A percentile compares a stretch with the other conserved stretches of the same genome.
phyloP scores from a whole-genome alignment of 2,888 invertebrate genomes.

The Eulithis testata region DNA sequence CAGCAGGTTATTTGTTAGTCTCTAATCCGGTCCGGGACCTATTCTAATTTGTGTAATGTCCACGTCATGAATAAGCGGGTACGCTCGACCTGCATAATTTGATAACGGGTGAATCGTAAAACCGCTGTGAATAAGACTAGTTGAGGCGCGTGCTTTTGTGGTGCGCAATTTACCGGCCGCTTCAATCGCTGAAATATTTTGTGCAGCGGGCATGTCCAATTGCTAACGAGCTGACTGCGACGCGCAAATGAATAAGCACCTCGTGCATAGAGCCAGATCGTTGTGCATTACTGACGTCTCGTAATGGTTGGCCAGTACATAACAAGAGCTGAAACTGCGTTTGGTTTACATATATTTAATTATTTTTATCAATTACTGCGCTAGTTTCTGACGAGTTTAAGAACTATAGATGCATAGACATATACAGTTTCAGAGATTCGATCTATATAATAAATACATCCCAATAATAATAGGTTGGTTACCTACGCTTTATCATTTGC shows the following conservation, averaged over 20 bases:
- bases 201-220: constrained; percentile 84
- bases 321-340: not conserved
- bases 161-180: constrained; percentile 80
- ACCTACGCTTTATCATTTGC: not conserved
- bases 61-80: constrained; percentile 27
- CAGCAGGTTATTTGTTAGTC: constrained; percentile 64
- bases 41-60: constrained; percentile 49
- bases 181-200: constrained; percentile 85
- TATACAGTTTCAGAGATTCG: no score
- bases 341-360: not conserved
- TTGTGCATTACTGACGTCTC: constrained; percentile 48
- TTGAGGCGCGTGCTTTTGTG: constrained; percentile 75
- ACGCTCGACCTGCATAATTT: constrained; percentile 62
- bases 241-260: constrained; percentile 83
- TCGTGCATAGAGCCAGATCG: constrained; percentile 70
- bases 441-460: no score
- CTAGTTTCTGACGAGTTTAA: no score
- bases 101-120: constrained; percentile 81
- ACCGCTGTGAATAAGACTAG: constrained; percentile 74
- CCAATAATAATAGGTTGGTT: no score
- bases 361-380: not conserved
- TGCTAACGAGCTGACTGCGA: constrained; percentile 83
- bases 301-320: constrained; percentile 36
- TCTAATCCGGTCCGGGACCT: constrained; percentile 59
- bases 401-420: no score